Conservation (phyloP, 1,140 invertebrate genomes). For the Aradophagus sp. region DNA sequence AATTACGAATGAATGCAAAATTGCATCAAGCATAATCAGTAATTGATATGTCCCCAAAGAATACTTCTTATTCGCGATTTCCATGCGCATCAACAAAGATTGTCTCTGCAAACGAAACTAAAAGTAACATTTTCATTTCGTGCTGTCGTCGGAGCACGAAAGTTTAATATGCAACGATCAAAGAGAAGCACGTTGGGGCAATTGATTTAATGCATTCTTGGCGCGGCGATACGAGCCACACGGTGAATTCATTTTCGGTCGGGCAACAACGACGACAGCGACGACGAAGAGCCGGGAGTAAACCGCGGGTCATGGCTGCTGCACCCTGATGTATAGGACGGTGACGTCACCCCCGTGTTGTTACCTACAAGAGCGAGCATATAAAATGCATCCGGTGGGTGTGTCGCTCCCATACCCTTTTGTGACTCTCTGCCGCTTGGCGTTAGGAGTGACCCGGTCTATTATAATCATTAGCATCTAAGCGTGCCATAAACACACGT, state of each 20-base stretch:
- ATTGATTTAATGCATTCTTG: slow-evolving; percentile 47
- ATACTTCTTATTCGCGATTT: slow-evolving; percentile 11
- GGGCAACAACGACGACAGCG: slow-evolving; percentile 36
- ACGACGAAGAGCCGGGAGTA: slow-evolving; percentile 36
- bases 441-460: slow-evolving; percentile 66
- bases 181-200: slow-evolving; percentile 44
- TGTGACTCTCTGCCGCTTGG: slow-evolving; percentile 61
- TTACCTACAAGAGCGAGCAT: slow-evolving; percentile 60
- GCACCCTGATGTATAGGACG: slow-evolving; percentile 55
- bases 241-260: slow-evolving; percentile 42
- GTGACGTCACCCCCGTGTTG: slow-evolving; percentile 55
- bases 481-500: slow-evolving; percentile 47
- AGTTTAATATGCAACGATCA: slow-evolving; percentile 48
- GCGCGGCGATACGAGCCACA: slow-evolving; percentile 17
- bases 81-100: slow-evolving; percentile 22
- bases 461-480: slow-evolving; percentile 65
- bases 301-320: slow-evolving; percentile 57
- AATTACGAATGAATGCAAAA: too few species aligned
- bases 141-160: slow-evolving; percentile 32
- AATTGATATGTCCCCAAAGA: too few species aligned
- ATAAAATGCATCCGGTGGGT: slow-evolving; percentile 67
- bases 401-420: slow-evolving; percentile 65
- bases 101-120: slow-evolving; percentile 38
- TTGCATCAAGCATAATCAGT: slow-evolving; percentile 9
- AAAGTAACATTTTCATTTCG: slow-evolving; percentile 51